Percentiles rank a stretch among this genome's conserved stretches.
These are phyloP conservation scores for Lasiommata megera DNA, from an alignment of 2,888 invertebrate species.

Conservation along the genomic window DNA sequence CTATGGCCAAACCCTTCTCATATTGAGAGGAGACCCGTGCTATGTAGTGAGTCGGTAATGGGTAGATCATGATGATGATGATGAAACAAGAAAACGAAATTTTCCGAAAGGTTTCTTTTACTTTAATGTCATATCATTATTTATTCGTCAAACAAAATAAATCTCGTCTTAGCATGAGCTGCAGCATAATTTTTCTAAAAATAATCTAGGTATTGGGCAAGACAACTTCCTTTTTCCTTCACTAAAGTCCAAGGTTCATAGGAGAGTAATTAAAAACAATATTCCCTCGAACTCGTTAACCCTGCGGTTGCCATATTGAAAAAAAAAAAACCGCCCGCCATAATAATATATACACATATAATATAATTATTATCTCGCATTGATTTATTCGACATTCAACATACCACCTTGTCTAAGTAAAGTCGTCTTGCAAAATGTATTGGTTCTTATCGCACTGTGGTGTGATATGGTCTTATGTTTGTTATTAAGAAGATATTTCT, in stretches of 20 bases:
- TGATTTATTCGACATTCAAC: conserved; percentile 37
- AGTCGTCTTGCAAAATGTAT: conserved; percentile 10
- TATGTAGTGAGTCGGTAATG: too few relatives aligned
- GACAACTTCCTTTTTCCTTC: conserved; percentile 31
- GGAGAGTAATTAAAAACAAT: conserved; percentile 35
- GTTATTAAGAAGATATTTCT: conserved; percentile 45
- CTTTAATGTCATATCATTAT: too few relatives aligned
- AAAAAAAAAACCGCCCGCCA: conserved; percentile 36
- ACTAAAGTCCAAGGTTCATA: conserved; percentile 30
- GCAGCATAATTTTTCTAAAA: conserved; percentile 17
- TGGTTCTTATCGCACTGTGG: conserved; percentile 12
- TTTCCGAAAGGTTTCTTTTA: too few relatives aligned
- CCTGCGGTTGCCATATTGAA: conserved; percentile 36
- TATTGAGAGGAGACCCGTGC: too few relatives aligned
- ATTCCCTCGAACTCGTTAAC: conserved; percentile 40
- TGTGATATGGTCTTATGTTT: conserved; percentile 37
- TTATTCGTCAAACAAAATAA: too few relatives aligned
- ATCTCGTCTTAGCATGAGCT: neutral
- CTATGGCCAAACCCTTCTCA: too few relatives aligned
- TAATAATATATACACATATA: conserved; percentile 27
- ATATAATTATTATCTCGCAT: conserved; percentile 11
- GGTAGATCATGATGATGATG: too few relatives aligned
- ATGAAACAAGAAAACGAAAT: too few relatives aligned
- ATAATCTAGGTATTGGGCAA: conserved; percentile 22
- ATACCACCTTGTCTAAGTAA: conserved; percentile 35